Evolutionary conservation across 2,888 invertebrate species (phyloP), one percentile per base, ranked within the genome.

Genomic region (Nasonia oneida): DNA sequence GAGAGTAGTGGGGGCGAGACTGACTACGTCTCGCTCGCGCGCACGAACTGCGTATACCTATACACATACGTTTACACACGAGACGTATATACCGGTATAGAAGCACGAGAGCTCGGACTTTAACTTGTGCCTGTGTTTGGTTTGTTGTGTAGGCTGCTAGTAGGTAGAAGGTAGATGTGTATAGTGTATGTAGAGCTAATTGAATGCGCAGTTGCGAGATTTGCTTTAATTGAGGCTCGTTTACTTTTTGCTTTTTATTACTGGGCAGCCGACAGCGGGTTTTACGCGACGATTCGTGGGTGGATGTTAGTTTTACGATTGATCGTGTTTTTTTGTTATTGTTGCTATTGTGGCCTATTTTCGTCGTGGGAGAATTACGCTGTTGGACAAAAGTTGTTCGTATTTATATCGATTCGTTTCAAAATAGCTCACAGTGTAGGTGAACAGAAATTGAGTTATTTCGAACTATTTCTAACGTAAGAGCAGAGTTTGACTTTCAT

Each of bases 131-230:
- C 42, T 47, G 42, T 47, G 33, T 67, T 29, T 67, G 67, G 67
- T 33, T 61, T 61, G n/a, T 61, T 23, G 57, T 61, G 57, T 61
- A 61, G 57, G 57, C 18, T 15, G 42, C 42, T 18, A 23, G 23
- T 23, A 23, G 23, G 23, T 23, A 23, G 67, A 67, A 33, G 67
- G 23, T 29, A 23, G 29, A 64, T 4, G 61, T 18, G 4, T 67
- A 23, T 61, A 61, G 57, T 67, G 29, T 67, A 33, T 29, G 33
- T n/a, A 10, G 42, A 47, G 47, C 42, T 75, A 75, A 75, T 37
- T 37, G 39, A 76, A n/a, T 80, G 70, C 70, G 79, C 79, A 80
- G 53, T 80, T 37, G 29, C 29, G 70, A 53, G 70, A 50, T 70
- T 50, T 29, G 15, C 42, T 78, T 67, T 64, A 50, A 79, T 79